Evolutionary conservation across 2,888 invertebrate genomes (phyloP).

Genomic region (Xestobium rufovillosum): DNA sequence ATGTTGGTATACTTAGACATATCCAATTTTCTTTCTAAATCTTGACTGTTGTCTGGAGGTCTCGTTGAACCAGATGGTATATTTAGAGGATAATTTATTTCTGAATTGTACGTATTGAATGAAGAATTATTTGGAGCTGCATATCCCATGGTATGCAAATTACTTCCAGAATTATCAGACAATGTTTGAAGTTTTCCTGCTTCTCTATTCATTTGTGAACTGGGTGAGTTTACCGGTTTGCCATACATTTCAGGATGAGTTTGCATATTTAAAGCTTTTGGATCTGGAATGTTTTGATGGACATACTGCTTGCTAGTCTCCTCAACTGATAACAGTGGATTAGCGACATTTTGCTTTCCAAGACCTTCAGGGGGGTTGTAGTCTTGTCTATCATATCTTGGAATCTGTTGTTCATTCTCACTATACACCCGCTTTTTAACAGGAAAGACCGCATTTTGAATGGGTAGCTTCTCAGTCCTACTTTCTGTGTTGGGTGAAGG

Average conservation of each 20-base stretch:
- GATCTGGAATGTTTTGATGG: slow-evolving; percentile 37
- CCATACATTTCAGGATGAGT: slow-evolving; percentile 14
- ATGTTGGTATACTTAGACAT: slow-evolving; percentile 40
- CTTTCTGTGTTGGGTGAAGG: slow-evolving; percentile 27
- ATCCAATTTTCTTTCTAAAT: slow-evolving; percentile 33
- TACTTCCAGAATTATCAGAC: no score
- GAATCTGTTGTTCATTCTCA: slow-evolving; percentile 43
- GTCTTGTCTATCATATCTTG: no score
- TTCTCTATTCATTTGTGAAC: slow-evolving; percentile 5
- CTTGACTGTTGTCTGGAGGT: slow-evolving; percentile 23
- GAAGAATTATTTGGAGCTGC: no score
- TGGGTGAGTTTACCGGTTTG: no score
- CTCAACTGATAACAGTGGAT: no score
- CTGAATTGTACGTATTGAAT: slow-evolving; percentile 27
- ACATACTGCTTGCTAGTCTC: slow-evolving; percentile 34
- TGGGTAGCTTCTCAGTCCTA: slow-evolving; percentile 18
- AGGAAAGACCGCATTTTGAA: slow-evolving; percentile 48
- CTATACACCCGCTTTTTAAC: slow-evolving; percentile 58
- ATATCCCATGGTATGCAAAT: no score
- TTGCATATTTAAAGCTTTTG: slow-evolving; percentile 23
- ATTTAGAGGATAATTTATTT: slow-evolving; percentile 32
- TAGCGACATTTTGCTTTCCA: no score
- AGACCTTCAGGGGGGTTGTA: no score
- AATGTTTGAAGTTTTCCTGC: no score
- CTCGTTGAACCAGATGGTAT: slow-evolving; percentile 27